phyloP scores from a whole-genome alignment of 1,140 invertebrate genomes.

The Psix sp. region DNA sequence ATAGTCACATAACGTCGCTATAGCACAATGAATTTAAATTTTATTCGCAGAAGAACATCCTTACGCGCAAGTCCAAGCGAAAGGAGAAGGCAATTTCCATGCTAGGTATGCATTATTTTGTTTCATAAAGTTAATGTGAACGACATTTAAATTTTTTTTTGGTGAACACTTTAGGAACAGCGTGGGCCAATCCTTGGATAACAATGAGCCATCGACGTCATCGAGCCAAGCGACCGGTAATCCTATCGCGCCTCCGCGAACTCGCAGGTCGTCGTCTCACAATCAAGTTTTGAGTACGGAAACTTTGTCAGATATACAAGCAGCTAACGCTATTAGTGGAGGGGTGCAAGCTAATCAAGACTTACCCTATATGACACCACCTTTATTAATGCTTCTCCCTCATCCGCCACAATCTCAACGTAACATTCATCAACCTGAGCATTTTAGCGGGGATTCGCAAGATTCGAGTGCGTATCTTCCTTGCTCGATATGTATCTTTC shows the following conservation, averaged over 20 bases:
- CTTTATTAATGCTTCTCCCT: conserved; percentile 78
- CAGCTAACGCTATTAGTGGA: conserved; percentile 89
- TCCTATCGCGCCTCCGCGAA: conserved; percentile 74
- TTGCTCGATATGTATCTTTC: conserved; percentile 11
- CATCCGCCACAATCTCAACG: conserved; percentile 67
- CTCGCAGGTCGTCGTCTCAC: conserved; percentile 76
- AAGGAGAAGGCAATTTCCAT: conserved; percentile 66
- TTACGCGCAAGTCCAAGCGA: conserved; percentile 81
- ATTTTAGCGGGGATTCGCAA: conserved; percentile 91
- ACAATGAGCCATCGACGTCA: conserved; percentile 58
- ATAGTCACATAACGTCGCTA: too few relatives aligned
- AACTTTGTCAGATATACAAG: conserved; percentile 80
- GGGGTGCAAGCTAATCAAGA: conserved; percentile 90
- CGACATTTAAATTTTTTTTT: not conserved
- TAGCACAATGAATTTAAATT: conserved; percentile 15
- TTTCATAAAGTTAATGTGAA: not conserved
- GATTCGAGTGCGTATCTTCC: conserved; percentile 83
- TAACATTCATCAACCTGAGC: conserved; percentile 74
- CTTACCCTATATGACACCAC: conserved; percentile 92
- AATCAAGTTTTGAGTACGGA: conserved; percentile 70
- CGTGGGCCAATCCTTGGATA: conserved; percentile 44
- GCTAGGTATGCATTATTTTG: conserved; percentile 60
- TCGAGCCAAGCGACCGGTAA: conserved; percentile 60
- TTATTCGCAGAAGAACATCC: conserved; percentile 82
- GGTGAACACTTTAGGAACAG: conserved; percentile 5